These are phyloP conservation scores for Numenius phaeopus DNA, from an alignment of 2,797 vertebrate species.

Conservation along the genomic window DNA sequence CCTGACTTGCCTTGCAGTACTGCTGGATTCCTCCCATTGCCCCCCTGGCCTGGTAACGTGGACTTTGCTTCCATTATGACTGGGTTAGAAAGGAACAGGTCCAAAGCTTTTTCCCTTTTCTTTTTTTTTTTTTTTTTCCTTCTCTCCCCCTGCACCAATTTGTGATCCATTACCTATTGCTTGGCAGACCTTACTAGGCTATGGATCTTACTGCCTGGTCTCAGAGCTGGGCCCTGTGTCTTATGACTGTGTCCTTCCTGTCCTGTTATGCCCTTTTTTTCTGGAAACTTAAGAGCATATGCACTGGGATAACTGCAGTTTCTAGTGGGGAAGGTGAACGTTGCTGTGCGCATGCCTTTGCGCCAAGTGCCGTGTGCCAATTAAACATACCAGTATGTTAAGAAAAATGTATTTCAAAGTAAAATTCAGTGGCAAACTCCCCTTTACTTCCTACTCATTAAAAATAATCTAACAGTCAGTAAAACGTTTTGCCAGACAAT, in stretches of 20 bases:
- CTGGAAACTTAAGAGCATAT: not conserved
- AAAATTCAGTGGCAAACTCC: slow-evolving; percentile 2
- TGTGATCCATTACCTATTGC: not conserved
- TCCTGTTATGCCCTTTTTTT: not conserved
- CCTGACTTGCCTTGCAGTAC: not conserved
- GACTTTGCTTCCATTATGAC: not conserved
- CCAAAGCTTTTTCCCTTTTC: not conserved
- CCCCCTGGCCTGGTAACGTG: not conserved
- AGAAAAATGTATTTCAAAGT: slow-evolving; percentile 15
- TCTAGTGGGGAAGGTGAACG: not conserved
- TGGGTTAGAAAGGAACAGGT: not conserved
- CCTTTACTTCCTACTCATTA: slow-evolving; percentile 12
- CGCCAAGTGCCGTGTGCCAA: rapidly evolving
- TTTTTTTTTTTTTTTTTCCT: not conserved
- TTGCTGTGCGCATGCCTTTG: not conserved
- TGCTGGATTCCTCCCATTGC: not conserved
- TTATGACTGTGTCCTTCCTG: not conserved
- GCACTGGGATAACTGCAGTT: not conserved
- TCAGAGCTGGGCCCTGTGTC: not conserved
- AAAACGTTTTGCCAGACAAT: slow-evolving; percentile 24
- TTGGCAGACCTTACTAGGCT: not conserved
- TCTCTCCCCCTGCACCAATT: not conserved
- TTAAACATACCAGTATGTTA: not conserved
- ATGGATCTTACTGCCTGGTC: not conserved
- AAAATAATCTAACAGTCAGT: slow-evolving; percentile 10